Evolutionary conservation across 2,888 invertebrate genomes (phyloP).

Genomic region (Nomada goodeniana): DNA sequence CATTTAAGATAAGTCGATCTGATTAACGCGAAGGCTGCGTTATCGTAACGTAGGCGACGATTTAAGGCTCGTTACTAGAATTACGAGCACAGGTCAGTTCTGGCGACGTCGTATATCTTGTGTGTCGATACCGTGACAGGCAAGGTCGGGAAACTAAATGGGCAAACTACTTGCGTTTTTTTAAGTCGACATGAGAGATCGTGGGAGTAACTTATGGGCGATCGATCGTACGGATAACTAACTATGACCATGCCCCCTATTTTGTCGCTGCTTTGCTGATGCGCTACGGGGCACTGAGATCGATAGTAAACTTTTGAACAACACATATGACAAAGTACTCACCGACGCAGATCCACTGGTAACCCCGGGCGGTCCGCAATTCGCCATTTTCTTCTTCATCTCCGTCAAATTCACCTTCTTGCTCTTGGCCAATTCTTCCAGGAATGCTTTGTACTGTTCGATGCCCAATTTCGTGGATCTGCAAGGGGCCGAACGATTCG

Average conservation of each 20-base stretch:
- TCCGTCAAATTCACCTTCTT: constrained; percentile 92
- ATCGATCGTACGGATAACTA: constrained; percentile 23
- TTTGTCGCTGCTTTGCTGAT: not conserved
- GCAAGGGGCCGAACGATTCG: constrained; percentile 25
- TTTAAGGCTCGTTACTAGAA: constrained; percentile 11
- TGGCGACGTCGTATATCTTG: constrained; percentile 26
- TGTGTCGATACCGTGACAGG: constrained; percentile 16
- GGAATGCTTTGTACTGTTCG: constrained; percentile 93
- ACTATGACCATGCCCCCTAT: constrained; percentile 1
- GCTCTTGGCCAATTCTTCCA: constrained; percentile 93
- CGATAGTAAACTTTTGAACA: not conserved
- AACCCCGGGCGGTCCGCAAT: constrained; percentile 91
- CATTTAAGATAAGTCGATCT: not conserved
- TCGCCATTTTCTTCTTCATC: constrained; percentile 92
- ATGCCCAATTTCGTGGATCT: constrained; percentile 89
- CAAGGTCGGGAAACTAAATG: constrained; percentile 14
- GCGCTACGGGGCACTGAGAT: not conserved
- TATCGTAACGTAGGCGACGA: constrained; percentile 26
- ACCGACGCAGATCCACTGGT: constrained; percentile 89
- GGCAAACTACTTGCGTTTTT: not conserved
- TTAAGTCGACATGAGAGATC: constrained; percentile 14
- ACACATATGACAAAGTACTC: constrained; percentile 32
- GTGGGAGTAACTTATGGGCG: not conserved
- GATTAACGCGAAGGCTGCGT: not conserved
- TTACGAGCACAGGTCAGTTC: not conserved